phyloP scores from a whole-genome alignment of 2,888 invertebrate genomes.

The Nesidiocoris tenuis region DNA sequence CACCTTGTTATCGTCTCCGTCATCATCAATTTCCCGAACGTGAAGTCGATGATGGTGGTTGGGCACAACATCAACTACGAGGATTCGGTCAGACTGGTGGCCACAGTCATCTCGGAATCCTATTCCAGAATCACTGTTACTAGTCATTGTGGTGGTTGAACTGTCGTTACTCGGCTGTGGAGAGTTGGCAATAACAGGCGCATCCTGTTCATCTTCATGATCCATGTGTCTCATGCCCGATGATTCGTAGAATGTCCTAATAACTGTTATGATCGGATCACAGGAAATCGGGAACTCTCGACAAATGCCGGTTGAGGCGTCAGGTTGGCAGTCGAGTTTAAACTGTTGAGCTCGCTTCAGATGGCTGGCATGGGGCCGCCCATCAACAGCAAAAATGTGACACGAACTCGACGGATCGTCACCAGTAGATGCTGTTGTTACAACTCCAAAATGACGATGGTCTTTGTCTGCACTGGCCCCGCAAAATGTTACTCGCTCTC shows the following conservation, averaged over 20 bases:
- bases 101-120: slow-evolving; percentile 88
- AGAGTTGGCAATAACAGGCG: slow-evolving; percentile 66
- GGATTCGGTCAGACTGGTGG: slow-evolving; percentile 76
- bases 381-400: slow-evolving; percentile 92
- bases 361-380: slow-evolving; percentile 81
- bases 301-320: slow-evolving; percentile 74
- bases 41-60: slow-evolving; percentile 53
- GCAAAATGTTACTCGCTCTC: slow-evolving; percentile 81
- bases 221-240: slow-evolving; percentile 16
- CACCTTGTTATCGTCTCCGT: slow-evolving; percentile 29
- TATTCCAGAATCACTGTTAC: slow-evolving; percentile 93
- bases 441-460: slow-evolving; percentile 86
- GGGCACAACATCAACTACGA: slow-evolving; percentile 68
- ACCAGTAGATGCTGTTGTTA: slow-evolving; percentile 69
- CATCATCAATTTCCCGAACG: slow-evolving; percentile 51
- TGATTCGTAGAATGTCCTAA: slow-evolving; percentile 59
- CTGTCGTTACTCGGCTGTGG: slow-evolving; percentile 82
- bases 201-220: slow-evolving; percentile 55
- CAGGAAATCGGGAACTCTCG: slow-evolving; percentile 88
- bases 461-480: slow-evolving; percentile 90
- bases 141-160: slow-evolving; percentile 69
- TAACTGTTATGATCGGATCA: slow-evolving; percentile 61
- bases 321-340: slow-evolving; percentile 79
- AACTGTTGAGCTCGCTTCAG: slow-evolving; percentile 77
- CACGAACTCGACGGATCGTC: slow-evolving; percentile 79